Base-by-base conservation (phyloP, 2,113 vertebrate species). In the Sclerurus mexicanus region DNA sequence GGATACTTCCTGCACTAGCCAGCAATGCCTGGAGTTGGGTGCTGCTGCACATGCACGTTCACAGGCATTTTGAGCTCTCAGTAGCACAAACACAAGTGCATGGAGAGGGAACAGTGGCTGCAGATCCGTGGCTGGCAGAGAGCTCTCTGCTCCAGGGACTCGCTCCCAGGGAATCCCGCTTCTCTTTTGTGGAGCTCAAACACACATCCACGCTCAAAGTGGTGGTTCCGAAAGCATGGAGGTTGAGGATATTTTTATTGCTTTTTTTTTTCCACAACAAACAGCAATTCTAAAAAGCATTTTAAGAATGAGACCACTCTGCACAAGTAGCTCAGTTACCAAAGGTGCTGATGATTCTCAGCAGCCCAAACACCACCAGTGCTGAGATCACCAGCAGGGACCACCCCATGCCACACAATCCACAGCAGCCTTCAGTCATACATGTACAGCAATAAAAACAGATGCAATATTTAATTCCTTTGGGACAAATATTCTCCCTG, bases 171-270 rank as follows among this genome's bases (percentile, higher is more conserved):
- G 14, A 30, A 19, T 19, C 60, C 59, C 27, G 55, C 72, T 31
- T 22, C 67, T 58, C 35, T 10, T 22, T 49, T 28, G 6, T 0
- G 37, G 6, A 31, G 23, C 55, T 35, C 58, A 23, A 16, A 71
- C 3, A 37, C 7, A 19, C 33, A 22, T 2, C 12, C 33, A 24
- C 44, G 19, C 13, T 15, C 13, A 4, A 77, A 66, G 25, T 3
- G 42, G 23, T 19, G 12, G 7, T 50, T 91, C 73, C 8, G 2
- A 59, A 91, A 83, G 53, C 37, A 30, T 1, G 4, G 66, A 85
- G 23, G 28, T 39, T 59, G 21, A 83, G 50, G 33, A 10, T 62
- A 42, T 42, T 91, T 95, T 96, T 95, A 96, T 95, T 95, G 46
- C 5, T 19, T 59, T 72, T 89, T 44, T 42, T 47, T 78, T 89